Evolutionary conservation across 2,113 vertebrate species (phyloP).

Genomic region (Stegastes partitus): DNA sequence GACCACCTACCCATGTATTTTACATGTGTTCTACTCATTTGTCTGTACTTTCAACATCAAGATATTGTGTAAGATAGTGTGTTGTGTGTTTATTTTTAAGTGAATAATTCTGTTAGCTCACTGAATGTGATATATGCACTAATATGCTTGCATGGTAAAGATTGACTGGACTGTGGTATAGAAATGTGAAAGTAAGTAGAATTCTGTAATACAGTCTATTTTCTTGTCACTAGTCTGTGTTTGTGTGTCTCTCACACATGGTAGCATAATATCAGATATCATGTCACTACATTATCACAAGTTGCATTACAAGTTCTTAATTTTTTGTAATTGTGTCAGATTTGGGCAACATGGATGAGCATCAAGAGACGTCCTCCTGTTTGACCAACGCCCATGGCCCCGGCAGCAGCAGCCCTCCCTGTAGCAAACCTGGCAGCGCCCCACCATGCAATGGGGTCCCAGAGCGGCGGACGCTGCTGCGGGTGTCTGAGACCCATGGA

Average conservation of each 20-base stretch:
- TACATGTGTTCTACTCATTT: background rate
- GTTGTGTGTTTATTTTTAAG: background rate
- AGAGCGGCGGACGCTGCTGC: constrained; percentile 85
- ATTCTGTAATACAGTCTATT: background rate
- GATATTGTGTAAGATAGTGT: background rate
- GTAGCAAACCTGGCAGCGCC: constrained; percentile 36
- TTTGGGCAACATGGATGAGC: constrained; percentile 59
- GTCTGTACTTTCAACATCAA: background rate
- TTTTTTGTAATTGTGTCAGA: constrained; percentile 9
- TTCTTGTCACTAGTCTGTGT: background rate
- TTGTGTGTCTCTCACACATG: background rate
- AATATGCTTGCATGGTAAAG: background rate
- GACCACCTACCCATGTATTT: background rate
- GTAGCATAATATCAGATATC: background rate
- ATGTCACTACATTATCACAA: background rate
- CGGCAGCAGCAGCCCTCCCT: constrained; percentile 27
- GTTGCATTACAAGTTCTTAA: background rate
- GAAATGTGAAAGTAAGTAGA: background rate
- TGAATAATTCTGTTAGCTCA: background rate
- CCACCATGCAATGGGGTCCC: constrained; percentile 83
- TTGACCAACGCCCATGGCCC: background rate
- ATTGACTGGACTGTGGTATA: background rate
- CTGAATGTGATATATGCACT: background rate
- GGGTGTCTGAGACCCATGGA: constrained; percentile 91
- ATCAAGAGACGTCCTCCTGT: constrained; percentile 32